These are phyloP conservation scores for Thera britannica DNA, from an alignment of 2,888 invertebrate genomes.

Conservation along the genomic window DNA sequence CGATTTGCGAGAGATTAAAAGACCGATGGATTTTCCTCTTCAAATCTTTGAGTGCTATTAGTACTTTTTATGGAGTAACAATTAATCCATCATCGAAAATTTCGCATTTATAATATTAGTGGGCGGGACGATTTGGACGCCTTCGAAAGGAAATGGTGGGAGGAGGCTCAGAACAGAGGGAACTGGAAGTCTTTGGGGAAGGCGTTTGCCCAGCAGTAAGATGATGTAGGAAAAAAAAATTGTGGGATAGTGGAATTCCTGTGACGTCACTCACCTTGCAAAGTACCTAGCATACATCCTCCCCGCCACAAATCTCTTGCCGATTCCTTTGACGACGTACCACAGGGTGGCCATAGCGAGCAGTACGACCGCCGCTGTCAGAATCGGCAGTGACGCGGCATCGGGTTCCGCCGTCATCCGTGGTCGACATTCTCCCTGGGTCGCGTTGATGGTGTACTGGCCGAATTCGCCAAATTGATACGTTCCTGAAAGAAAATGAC, in stretches of 20 bases:
- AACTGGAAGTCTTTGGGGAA: too few relatives aligned
- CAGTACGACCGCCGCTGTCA: conserved; percentile 73
- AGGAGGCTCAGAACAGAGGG: too few relatives aligned
- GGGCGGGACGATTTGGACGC: too few relatives aligned
- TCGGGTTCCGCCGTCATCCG: conserved; percentile 79
- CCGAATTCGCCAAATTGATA: conserved; percentile 77
- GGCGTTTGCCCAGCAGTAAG: too few relatives aligned
- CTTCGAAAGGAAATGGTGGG: too few relatives aligned
- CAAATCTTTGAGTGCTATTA: too few relatives aligned
- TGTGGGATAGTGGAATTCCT: not conserved
- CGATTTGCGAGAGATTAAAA: too few relatives aligned
- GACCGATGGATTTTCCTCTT: too few relatives aligned
- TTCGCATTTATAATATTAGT: too few relatives aligned
- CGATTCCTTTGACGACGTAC: conserved; percentile 77
- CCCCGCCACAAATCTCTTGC: conserved; percentile 71
- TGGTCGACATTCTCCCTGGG: conserved; percentile 55
- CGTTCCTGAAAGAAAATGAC: conserved; percentile 52
- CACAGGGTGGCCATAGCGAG: conserved; percentile 79
- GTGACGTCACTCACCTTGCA: conserved; percentile 62
- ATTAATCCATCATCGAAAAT: too few relatives aligned
- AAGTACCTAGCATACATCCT: conserved; percentile 73
- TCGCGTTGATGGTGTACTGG: conserved; percentile 65
- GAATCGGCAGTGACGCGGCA: conserved; percentile 73
- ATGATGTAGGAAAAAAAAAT: too few relatives aligned
- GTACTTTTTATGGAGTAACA: too few relatives aligned